Evolutionary conservation across 1,140 invertebrate genomes (phyloP).

Genomic region (Apis florea): DNA sequence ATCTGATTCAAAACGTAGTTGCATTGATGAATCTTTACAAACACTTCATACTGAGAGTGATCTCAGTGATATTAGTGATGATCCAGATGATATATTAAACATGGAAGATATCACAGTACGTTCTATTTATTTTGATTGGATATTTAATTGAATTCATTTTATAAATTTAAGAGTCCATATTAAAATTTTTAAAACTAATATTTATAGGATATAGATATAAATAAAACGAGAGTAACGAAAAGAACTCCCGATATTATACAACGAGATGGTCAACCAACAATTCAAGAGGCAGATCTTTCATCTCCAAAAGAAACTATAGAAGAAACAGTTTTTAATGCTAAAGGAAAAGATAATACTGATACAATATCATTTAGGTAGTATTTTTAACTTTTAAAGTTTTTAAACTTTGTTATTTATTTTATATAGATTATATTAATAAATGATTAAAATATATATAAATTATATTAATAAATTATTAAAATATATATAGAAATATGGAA

Average conservation of each 20-base stretch:
- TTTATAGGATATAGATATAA: slow-evolving; percentile 61
- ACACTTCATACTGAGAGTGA: slow-evolving; percentile 85
- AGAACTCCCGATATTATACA: slow-evolving; percentile 57
- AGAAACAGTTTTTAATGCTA: slow-evolving; percentile 68
- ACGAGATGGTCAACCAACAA: slow-evolving; percentile 53
- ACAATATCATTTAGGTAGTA: slow-evolving; percentile 55
- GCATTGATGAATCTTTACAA: slow-evolving; percentile 79
- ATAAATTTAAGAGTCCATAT: background rate
- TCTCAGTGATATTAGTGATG: slow-evolving; percentile 92
- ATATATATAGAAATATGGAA: slow-evolving; percentile 76
- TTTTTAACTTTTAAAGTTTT: slow-evolving; percentile 22
- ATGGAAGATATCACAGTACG: slow-evolving; percentile 81
- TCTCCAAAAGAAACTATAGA: slow-evolving; percentile 61
- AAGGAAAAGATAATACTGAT: slow-evolving; percentile 69
- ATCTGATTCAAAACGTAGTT: slow-evolving; percentile 80
- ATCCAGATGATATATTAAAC: slow-evolving; percentile 91
- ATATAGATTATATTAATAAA: too few relatives aligned
- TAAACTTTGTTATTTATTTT: background rate
- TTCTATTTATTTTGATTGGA: slow-evolving; percentile 23
- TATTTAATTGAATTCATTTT: background rate
- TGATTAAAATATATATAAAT: too few relatives aligned
- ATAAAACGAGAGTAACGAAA: slow-evolving; percentile 47
- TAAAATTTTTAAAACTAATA: background rate
- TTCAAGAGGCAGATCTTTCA: slow-evolving; percentile 54
- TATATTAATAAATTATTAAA: slow-evolving; percentile 46